Percentiles rank a stretch among this genome's conserved stretches.
These are phyloP conservation scores for Jaculus jaculus DNA, from an alignment of 2,113 vertebrate species.

Conservation along the genomic window DNA sequence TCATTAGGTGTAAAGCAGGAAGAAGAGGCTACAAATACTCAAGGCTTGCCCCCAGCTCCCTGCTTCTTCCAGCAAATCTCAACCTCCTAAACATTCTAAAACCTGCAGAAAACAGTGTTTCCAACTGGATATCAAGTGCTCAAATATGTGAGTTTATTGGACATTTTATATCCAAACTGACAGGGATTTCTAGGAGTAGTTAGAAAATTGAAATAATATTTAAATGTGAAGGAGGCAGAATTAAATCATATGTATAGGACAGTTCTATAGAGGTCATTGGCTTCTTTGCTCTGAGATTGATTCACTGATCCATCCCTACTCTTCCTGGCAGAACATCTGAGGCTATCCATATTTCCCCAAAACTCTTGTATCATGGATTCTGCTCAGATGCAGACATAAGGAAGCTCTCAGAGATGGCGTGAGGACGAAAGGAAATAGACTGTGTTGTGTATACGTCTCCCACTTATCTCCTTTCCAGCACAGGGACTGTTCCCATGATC, in stretches of 20 bases:
- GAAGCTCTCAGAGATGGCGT: neutral
- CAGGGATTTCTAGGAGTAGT: neutral
- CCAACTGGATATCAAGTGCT: too few species aligned
- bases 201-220: neutral
- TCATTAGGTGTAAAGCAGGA: too few species aligned
- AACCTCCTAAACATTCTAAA: too few species aligned
- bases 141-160: too few species aligned
- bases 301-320: fast-evolving
- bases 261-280: neutral
- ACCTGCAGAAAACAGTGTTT: too few species aligned
- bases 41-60: too few species aligned
- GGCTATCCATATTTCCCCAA: fast-evolving
- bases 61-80: too few species aligned
- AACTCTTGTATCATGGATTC: neutral
- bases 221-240: neutral
- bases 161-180: too few species aligned
- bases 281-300: neutral
- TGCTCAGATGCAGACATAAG: neutral
- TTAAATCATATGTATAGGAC: neutral
- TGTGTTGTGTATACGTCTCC: neutral
- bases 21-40: too few species aligned
- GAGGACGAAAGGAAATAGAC: neutral
- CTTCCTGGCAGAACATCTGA: neutral
- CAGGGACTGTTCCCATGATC: fast-evolving
- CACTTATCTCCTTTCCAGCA: too few species aligned